Evolutionary conservation across 2,113 vertebrate genomes (phyloP), one percentile per base, ranked within the genome.

Genomic region (Trichomycterus rosablanca): DNA sequence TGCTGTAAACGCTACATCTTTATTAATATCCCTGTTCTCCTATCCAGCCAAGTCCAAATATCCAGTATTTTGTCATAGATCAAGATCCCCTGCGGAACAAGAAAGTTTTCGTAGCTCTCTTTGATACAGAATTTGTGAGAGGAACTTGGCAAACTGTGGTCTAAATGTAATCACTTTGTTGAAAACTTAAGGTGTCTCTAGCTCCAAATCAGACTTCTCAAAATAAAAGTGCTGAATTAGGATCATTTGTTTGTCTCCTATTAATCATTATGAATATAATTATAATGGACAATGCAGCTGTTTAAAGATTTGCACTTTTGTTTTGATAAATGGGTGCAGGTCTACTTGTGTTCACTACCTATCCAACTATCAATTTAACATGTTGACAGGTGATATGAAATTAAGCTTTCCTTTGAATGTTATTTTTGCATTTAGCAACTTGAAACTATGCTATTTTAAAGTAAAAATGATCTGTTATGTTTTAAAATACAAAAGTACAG

Each of bases 1-100:
- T n/a, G n/a, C n/a, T n/a, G n/a, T 9, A 59, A 19, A 44, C 59
- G 43, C 70, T 78, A 68, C 68, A 78, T 77, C 67, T 76, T 80
- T 77, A 78, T 81, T 68, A 75, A 77, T 78, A 81, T 74, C 63
- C 26, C 40, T 61, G 49, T 32, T 35, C 18, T 66, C 28, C 10
- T 3, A 45, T n/a, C 59, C 32, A 48, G 74, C 80, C 73, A 81
- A 67, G 35, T 64, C 55, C 43, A 62, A 76, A 74, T 75, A 67
- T 43, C 43, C 18, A 51, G 44, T 66, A 71, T 72, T 81, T 77
- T 66, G 79, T 44, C 64, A 51, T 64, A 81, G n/a, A 78, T 66
- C 35, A 42, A 22, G 64, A 56, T 72, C 56, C 60, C 72, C 59
- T 59, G 7, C 68, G 74, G 73, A 78, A 73, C 70, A 54, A 37